Conservation (phyloP, 1,140 invertebrate species). For the Lepidurus arcticus region DNA sequence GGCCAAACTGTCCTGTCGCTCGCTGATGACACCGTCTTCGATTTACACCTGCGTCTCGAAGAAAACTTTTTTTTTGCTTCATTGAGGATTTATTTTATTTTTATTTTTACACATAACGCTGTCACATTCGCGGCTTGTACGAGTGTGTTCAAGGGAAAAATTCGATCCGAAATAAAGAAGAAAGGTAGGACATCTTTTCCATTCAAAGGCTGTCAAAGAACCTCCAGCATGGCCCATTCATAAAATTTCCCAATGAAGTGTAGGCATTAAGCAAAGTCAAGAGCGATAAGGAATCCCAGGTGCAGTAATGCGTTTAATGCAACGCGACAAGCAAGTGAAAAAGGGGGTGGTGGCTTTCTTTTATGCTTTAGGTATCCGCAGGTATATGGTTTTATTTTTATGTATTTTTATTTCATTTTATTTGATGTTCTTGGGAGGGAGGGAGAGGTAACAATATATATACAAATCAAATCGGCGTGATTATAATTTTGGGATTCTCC, state of each 20-base stretch:
- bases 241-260: slow-evolving; percentile 12
- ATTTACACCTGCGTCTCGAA: neutral
- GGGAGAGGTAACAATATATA: neutral
- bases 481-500: neutral
- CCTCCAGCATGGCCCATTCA: neutral
- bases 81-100: neutral
- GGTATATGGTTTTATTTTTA: neutral
- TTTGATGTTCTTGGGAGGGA: no score
- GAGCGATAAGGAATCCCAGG: neutral
- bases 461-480: neutral
- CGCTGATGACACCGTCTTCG: neutral
- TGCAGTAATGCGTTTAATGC: slow-evolving; percentile 9
- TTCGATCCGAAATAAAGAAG: neutral
- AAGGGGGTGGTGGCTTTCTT: neutral
- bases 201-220: neutral
- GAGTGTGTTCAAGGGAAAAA: neutral
- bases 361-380: neutral
- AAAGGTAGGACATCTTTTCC: neutral
- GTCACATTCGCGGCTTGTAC: neutral
- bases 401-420: neutral
- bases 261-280: slow-evolving; percentile 16
- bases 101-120: neutral
- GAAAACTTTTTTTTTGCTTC: neutral
- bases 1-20: no score
- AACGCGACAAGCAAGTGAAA: slow-evolving; percentile 12